Conservation (phyloP, 2,113 vertebrate genomes). For the Macrotis lagotis region DNA sequence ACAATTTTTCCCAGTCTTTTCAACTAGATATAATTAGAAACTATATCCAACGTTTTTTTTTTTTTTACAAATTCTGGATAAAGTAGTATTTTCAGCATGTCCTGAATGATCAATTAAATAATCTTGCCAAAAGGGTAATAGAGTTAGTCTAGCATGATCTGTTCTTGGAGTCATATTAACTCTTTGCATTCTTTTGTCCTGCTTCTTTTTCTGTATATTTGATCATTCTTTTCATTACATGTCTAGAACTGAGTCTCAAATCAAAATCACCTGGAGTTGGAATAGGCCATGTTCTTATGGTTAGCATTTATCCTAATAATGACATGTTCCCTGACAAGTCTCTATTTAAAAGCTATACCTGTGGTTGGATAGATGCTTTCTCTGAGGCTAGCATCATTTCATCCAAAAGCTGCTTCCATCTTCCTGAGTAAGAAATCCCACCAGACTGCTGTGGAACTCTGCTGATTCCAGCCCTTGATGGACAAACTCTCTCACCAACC, state of each 20-base stretch:
- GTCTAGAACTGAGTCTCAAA: not conserved
- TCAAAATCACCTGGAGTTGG: not conserved
- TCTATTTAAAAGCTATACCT: not conserved
- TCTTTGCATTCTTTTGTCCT: not conserved
- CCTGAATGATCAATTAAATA: not conserved
- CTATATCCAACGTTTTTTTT: not conserved
- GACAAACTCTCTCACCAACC: not conserved
- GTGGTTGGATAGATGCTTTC: not conserved
- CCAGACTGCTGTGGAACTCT: not conserved
- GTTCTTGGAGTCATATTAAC: not conserved
- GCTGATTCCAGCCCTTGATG: not conserved
- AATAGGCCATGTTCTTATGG: not conserved
- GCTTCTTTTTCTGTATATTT: not conserved
- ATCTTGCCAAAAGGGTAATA: not conserved
- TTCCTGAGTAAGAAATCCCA: not conserved
- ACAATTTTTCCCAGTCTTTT: not conserved
- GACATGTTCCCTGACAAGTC: not conserved
- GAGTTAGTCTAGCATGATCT: not conserved
- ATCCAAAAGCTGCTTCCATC: not conserved
- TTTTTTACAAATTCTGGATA: not conserved
- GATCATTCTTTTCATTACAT: not conserved
- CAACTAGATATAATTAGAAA: not conserved
- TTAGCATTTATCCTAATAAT: not conserved
- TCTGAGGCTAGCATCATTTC: not conserved
- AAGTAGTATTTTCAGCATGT: not conserved